Evolutionary conservation across 2,888 invertebrate genomes (phyloP).

Genomic region (Apamea sordens): DNA sequence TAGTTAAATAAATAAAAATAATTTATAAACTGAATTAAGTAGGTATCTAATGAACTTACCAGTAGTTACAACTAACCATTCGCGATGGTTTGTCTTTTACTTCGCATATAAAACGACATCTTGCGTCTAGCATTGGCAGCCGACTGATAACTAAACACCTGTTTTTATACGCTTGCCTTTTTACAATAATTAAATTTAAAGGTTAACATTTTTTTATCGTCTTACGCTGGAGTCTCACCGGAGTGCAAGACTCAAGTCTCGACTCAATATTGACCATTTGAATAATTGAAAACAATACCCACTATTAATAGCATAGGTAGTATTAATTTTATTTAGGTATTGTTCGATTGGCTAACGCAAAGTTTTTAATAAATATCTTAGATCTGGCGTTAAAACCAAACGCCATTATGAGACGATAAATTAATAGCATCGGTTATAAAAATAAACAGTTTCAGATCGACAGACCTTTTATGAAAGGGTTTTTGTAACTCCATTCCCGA

Average conservation of each 20-base stretch:
- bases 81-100: neutral
- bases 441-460: neutral
- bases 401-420: constrained; percentile 2
- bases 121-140: neutral
- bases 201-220: neutral
- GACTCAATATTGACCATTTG: neutral
- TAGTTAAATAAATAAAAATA: neutral
- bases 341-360: neutral
- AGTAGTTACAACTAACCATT: too few relatives aligned
- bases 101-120: neutral
- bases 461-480: neutral
- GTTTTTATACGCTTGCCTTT: neutral
- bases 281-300: neutral
- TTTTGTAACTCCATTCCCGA: neutral
- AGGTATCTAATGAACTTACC: neutral
- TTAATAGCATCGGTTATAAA: neutral
- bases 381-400: neutral
- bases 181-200: neutral
- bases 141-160: constrained; percentile 5
- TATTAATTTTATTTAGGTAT: neutral
- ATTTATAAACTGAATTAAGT: neutral
- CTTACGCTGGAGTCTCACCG: constrained; percentile 1
- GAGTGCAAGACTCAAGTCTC: too few relatives aligned
- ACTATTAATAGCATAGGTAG: neutral
- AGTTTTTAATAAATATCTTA: neutral